Percentiles rank a stretch among this genome's conserved stretches.
phyloP scores from a whole-genome alignment of 2,888 invertebrate genomes.

The Bellardia bayeri region DNA sequence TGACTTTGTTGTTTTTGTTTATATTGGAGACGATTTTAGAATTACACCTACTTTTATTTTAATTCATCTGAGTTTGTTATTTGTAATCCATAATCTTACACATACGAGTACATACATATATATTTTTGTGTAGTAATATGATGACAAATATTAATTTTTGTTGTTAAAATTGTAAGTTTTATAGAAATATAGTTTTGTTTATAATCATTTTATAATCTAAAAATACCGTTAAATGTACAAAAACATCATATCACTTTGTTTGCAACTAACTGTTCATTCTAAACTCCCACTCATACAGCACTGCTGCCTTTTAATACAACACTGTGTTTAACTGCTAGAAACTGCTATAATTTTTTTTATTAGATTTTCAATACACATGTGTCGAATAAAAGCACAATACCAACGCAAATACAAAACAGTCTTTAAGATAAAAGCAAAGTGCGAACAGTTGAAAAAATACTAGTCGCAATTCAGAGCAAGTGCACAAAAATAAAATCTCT shows the following conservation, averaged over 20 bases:
- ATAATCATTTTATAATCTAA: neutral
- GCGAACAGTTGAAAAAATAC: neutral
- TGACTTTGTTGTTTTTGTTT: neutral
- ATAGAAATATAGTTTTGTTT: no score
- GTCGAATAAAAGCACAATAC: constrained; percentile 71
- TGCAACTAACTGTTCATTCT: neutral
- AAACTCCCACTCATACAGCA: constrained; percentile 18
- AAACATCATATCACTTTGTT: neutral
- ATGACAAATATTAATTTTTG: constrained; percentile 21
- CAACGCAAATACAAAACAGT: constrained; percentile 72
- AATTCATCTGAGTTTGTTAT: neutral
- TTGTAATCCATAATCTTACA: neutral
- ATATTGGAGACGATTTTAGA: constrained; percentile 17
- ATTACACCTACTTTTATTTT: constrained; percentile 33
- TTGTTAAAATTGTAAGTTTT: no score
- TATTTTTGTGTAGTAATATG: neutral
- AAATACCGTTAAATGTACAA: neutral
- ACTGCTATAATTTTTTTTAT: no score
- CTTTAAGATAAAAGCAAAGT: constrained; percentile 71
- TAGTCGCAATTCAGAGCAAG: constrained; percentile 48
- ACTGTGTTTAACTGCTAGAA: constrained; percentile 48
- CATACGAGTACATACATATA: neutral
- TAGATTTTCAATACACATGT: constrained; percentile 55
- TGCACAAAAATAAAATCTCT: constrained; percentile 58
- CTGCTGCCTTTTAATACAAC: constrained; percentile 33